A percentile compares a stretch with the other conserved stretches of the same genome.
phyloP scores from a whole-genome alignment of 2,797 vertebrate species.

The Tapera naevia region DNA sequence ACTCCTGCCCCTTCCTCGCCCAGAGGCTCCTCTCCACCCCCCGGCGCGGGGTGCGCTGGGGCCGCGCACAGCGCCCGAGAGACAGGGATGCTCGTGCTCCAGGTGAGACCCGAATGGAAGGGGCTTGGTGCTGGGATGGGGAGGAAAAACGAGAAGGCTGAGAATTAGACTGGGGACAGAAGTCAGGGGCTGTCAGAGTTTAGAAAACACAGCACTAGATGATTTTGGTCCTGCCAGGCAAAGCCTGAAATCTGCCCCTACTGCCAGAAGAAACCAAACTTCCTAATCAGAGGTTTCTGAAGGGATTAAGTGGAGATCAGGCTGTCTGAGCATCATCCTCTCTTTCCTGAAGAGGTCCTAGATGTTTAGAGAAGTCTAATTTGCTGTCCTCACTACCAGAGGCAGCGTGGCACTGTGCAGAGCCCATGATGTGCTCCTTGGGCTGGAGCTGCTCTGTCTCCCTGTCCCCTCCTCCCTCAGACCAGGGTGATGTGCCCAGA shows the following conservation, averaged over 20 bases:
- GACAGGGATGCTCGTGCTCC: rapidly evolving
- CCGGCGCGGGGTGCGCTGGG: rapidly evolving
- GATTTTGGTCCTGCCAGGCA: background rate
- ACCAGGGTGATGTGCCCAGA: background rate
- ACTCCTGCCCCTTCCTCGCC: background rate
- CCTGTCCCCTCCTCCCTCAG: background rate
- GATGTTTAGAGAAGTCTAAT: conserved; percentile 37
- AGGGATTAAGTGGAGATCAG: conserved; percentile 26
- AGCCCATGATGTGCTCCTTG: background rate
- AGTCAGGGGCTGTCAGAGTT: background rate
- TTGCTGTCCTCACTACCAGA: background rate
- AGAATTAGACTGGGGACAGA: background rate
- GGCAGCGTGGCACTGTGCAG: background rate
- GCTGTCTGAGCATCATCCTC: background rate
- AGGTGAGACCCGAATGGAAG: background rate
- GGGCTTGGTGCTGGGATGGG: background rate
- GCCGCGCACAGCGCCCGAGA: rapidly evolving
- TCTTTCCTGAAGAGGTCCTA: background rate
- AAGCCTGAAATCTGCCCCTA: background rate
- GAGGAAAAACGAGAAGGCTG: background rate
- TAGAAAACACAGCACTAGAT: background rate
- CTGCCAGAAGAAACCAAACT: conserved; percentile 9
- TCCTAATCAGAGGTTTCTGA: conserved; percentile 47
- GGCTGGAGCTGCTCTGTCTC: background rate
- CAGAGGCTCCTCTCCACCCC: background rate